These are phyloP conservation scores for Scarus forsteni DNA, from an alignment of 2,797 vertebrate species.

Conservation along the genomic window DNA sequence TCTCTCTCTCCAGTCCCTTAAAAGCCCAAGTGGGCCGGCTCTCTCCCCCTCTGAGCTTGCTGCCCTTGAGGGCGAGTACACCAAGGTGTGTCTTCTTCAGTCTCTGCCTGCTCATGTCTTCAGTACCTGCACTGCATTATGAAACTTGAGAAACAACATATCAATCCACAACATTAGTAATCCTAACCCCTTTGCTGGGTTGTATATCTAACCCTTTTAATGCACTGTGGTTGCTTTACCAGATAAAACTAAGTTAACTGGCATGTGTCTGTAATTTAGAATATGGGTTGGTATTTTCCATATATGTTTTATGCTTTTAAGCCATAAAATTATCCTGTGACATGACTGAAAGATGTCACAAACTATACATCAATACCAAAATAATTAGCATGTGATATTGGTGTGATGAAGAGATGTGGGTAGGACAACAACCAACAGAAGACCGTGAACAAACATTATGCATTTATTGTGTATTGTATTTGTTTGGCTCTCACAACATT, in stretches of 20 bases:
- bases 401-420: too few species aligned
- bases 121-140: not conserved
- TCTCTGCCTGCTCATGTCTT: slow-evolving; percentile 73
- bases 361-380: too few species aligned
- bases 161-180: too few species aligned
- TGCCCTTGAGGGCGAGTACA: slow-evolving; percentile 88
- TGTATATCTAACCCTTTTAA: not conserved
- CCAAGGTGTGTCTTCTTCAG: slow-evolving; percentile 88
- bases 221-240: slow-evolving; percentile 22
- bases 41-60: slow-evolving; percentile 88
- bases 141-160: too few species aligned
- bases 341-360: too few species aligned
- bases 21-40: slow-evolving; percentile 90
- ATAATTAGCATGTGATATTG: too few species aligned
- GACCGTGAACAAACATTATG: too few species aligned
- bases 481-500: too few species aligned
- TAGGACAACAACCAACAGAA: too few species aligned
- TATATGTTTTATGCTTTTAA: not conserved
- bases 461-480: too few species aligned
- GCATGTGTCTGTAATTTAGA: slow-evolving; percentile 6
- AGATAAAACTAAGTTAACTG: not conserved
- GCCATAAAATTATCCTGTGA: too few species aligned
- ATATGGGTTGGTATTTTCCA: not conserved
- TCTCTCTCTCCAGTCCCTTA: slow-evolving; percentile 88
- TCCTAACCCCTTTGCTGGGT: not conserved